Conservation (phyloP, 2,113 vertebrate species). For the Nothoprocta pentlandii region DNA sequence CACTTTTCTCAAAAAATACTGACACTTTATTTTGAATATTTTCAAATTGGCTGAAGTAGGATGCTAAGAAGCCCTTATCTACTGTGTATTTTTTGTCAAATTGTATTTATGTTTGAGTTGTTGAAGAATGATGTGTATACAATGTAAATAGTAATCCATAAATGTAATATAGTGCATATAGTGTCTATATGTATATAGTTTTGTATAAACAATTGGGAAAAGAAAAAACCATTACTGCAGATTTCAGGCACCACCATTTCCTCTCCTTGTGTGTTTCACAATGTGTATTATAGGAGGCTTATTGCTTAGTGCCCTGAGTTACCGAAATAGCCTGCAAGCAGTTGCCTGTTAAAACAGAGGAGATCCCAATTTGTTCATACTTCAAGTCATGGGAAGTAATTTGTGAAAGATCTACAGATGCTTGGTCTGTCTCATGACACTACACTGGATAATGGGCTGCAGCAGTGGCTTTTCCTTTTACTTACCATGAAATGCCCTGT, state of each 20-base stretch:
- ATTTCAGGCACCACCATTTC: neutral
- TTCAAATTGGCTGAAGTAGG: neutral
- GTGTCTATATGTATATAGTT: neutral
- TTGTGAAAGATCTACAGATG: neutral
- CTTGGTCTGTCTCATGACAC: neutral
- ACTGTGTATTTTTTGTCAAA: neutral
- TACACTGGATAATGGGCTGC: neutral
- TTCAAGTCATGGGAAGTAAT: neutral
- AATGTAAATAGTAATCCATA: no score
- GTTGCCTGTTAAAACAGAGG: neutral
- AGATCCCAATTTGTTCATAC: neutral
- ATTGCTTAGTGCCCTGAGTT: neutral
- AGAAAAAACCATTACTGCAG: neutral
- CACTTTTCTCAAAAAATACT: neutral
- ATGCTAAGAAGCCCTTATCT: neutral
- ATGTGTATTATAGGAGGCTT: neutral
- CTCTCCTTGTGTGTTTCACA: neutral
- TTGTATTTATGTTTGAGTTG: neutral
- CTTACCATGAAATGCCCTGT: neutral
- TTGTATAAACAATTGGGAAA: neutral
- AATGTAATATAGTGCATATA: no score
- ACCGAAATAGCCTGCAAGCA: rapidly evolving
- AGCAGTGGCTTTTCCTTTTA: neutral
- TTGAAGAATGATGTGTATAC: neutral
- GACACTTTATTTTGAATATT: neutral